Evolutionary conservation across 2,888 invertebrate genomes (phyloP), one percentile per base, ranked within the genome.

Genomic region (Trachelus stipa): DNA sequence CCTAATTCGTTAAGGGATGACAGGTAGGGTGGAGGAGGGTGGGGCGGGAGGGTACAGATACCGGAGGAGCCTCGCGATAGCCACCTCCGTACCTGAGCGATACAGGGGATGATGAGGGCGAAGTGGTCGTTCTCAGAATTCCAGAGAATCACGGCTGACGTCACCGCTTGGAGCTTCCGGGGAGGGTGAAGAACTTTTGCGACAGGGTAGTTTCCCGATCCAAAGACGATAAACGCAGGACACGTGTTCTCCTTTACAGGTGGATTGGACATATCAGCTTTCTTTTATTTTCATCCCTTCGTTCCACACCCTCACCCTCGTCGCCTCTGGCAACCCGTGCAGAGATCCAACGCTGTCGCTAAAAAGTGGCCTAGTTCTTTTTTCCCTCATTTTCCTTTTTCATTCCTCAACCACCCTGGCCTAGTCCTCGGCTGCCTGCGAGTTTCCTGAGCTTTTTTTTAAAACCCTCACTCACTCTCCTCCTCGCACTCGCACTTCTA

Each of bases 331-430:
- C 83, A 81, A 83, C 73, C 73, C 31, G 30, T 4, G 78, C 75
- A 30, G 76, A 79, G 77, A 73, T 75, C 76, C 79, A 35, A 34
- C 30, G 81, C 83, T 81, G 85, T 83, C 81, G 80, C 69, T 84
- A 83, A 82, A 85, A 85, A 85, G 84, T 84, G 82, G 77, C 83
- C 74, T 30, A 34, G 71, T 34, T 34, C 34, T 74, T 74, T 74
- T 68, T 35, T 31, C 40, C 69, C 37, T 34, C 33, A 30, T 15
- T 12, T 6, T 12, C 15, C 35, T 73, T 73, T 37, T 40, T 56
- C 23, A 23, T 9, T 23, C 23, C 56, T 23, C 56, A 56, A 56
- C 56, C 56, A 23, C 3, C 23, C 56, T 56, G 37, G 40, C 40
- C 4, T 6, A 15, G 40, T 40, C 40, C 40, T 40, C 15, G 23